Evolutionary conservation across 2,888 invertebrate genomes (phyloP).

Genomic region (Rhorus exstirpatorius): DNA sequence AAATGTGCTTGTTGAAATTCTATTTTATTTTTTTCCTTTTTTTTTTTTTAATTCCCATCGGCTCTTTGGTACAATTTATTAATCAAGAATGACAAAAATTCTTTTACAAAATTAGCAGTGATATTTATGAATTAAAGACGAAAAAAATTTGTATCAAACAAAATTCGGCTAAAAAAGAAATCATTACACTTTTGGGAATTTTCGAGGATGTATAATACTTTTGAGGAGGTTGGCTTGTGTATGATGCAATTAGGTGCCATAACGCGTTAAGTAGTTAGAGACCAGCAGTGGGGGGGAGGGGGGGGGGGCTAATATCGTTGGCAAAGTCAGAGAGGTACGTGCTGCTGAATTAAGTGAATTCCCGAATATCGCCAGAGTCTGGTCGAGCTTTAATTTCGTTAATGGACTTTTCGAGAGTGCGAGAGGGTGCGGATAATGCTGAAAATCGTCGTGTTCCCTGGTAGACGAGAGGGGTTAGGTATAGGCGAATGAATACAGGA

Average conservation of each 20-base stretch:
- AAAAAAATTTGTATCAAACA: too few species aligned
- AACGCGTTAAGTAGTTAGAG: background rate
- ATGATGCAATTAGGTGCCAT: background rate
- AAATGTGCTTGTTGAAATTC: too few species aligned
- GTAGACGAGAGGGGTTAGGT: background rate
- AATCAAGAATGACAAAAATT: too few species aligned
- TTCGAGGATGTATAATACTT: background rate
- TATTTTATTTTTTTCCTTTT: too few species aligned
- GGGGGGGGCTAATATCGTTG: slow-evolving; percentile 45
- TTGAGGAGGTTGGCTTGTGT: background rate
- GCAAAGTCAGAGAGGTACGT: slow-evolving; percentile 43
- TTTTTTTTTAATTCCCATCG: too few species aligned
- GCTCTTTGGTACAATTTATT: too few species aligned
- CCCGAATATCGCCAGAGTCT: slow-evolving; percentile 58
- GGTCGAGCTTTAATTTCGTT: slow-evolving; percentile 76
- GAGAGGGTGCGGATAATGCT: slow-evolving; percentile 22
- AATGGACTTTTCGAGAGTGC: slow-evolving; percentile 76
- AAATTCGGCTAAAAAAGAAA: too few species aligned
- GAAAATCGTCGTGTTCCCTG: slow-evolving; percentile 40
- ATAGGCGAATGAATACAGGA: slow-evolving; percentile 7
- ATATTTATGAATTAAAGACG: too few species aligned
- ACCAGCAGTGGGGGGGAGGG: too few species aligned
- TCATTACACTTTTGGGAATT: background rate
- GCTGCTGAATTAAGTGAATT: slow-evolving; percentile 64
- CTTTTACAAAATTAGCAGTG: too few species aligned